Evolutionary conservation across 1,140 invertebrate species (phyloP).

Genomic region (Meteorus sp.): DNA sequence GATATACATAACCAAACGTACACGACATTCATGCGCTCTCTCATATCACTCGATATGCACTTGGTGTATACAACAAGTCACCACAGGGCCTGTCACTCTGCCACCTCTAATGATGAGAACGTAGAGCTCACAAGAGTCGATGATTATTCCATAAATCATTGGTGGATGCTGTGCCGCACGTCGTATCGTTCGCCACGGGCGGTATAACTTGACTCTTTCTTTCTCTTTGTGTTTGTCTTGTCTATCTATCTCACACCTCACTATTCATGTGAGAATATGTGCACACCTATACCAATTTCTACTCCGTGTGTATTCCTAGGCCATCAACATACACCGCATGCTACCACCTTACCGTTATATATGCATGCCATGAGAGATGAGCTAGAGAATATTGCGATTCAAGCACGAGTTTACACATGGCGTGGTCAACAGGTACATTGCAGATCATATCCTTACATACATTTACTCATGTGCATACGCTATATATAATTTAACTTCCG

Average conservation of each 20-base stretch:
- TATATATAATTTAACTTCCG: too few relatives aligned
- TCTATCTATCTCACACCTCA: neutral
- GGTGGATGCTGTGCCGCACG: neutral
- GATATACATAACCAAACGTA: too few relatives aligned
- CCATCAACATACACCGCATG: constrained; percentile 1
- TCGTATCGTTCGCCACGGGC: constrained; percentile 16
- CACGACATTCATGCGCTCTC: too few relatives aligned
- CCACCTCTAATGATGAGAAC: constrained; percentile 24
- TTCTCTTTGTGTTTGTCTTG: neutral
- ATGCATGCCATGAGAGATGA: neutral
- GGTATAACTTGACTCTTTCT: neutral
- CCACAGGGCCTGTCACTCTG: constrained; percentile 20
- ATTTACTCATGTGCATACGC: too few relatives aligned
- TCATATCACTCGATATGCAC: too few relatives aligned
- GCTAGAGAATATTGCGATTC: neutral
- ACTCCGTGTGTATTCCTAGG: neutral
- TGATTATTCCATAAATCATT: constrained; percentile 32
- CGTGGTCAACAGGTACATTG: too few relatives aligned
- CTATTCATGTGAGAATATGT: neutral
- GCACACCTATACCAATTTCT: neutral
- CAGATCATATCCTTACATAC: too few relatives aligned
- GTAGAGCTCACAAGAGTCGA: constrained; percentile 22
- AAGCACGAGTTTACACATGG: neutral
- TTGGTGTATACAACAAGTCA: neutral
- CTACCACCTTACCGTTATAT: constrained; percentile 21